These are phyloP conservation scores for Melikaiella ostensackeni DNA, from an alignment of 2,888 invertebrate genomes.

Conservation along the genomic window DNA sequence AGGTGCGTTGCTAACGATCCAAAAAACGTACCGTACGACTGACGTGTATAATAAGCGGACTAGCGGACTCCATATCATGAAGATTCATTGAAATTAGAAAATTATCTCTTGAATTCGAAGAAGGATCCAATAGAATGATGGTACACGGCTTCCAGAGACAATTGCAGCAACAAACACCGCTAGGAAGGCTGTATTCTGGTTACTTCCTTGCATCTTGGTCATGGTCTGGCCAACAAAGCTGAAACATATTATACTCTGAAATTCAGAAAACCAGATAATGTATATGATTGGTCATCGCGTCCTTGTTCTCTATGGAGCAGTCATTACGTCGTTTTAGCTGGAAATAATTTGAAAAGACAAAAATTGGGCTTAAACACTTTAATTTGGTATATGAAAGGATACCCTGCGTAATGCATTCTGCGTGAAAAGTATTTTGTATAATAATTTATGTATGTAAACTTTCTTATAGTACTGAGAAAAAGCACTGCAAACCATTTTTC, in stretches of 20 bases:
- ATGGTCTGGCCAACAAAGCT: background rate
- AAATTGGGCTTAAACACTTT: no score
- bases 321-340: slow-evolving; percentile 4
- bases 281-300: background rate
- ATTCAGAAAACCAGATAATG: background rate
- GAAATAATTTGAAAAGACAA: background rate
- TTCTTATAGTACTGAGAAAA: no score
- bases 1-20: slow-evolving; percentile 12
- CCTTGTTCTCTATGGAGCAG: background rate
- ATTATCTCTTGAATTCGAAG: slow-evolving; percentile 67
- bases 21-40: slow-evolving; percentile 5
- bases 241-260: background rate
- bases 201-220: background rate
- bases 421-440: no score
- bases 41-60: slow-evolving; percentile 60
- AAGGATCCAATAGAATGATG: background rate
- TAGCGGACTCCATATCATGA: slow-evolving; percentile 74
- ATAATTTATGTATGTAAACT: no score
- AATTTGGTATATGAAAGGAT: no score
- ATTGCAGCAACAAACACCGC: no score
- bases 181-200: no score
- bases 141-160: background rate
- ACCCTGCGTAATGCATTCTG: no score
- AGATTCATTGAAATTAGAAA: slow-evolving; percentile 69
- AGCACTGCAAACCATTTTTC: no score